phyloP scores from a whole-genome alignment of 2,113 vertebrate species.

The Pongo pygmaeus region DNA sequence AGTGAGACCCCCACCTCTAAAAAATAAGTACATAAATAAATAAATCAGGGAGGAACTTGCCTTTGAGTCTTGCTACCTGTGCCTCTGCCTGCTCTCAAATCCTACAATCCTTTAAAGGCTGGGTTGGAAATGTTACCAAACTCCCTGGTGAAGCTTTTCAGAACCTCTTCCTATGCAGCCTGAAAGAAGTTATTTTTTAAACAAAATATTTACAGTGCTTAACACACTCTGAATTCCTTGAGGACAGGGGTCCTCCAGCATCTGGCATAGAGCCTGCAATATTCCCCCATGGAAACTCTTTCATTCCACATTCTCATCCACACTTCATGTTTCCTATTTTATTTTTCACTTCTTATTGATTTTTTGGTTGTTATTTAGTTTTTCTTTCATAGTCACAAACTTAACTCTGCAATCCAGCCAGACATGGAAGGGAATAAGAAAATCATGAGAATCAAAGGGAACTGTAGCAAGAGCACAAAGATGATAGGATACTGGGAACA shows the following conservation, averaged over 20 bases:
- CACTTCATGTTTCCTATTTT: not conserved
- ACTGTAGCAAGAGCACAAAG: too few species aligned
- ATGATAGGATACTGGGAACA: too few species aligned
- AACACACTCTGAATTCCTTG: not conserved
- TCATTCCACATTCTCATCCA: not conserved
- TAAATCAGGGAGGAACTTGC: not conserved
- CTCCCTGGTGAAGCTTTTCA: conserved; percentile 38
- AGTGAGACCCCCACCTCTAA: not conserved
- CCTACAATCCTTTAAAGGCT: not conserved
- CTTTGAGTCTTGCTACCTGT: not conserved
- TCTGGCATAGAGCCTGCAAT: not conserved
- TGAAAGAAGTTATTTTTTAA: not conserved
- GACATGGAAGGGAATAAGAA: too few species aligned
- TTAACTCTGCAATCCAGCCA: too few species aligned
- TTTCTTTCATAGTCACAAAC: too few species aligned
- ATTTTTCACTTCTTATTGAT: not conserved
- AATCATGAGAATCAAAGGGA: too few species aligned
- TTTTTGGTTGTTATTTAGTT: not conserved
- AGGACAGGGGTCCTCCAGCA: not conserved
- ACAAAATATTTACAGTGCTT: not conserved
- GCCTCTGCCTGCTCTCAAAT: not conserved
- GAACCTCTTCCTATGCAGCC: not conserved
- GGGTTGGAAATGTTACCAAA: not conserved
- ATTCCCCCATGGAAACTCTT: not conserved
- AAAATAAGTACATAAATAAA: not conserved